These are phyloP conservation scores for Alcedo quadribrachys DNA, from an alignment of 2,797 vertebrate genomes.

Conservation along the genomic window DNA sequence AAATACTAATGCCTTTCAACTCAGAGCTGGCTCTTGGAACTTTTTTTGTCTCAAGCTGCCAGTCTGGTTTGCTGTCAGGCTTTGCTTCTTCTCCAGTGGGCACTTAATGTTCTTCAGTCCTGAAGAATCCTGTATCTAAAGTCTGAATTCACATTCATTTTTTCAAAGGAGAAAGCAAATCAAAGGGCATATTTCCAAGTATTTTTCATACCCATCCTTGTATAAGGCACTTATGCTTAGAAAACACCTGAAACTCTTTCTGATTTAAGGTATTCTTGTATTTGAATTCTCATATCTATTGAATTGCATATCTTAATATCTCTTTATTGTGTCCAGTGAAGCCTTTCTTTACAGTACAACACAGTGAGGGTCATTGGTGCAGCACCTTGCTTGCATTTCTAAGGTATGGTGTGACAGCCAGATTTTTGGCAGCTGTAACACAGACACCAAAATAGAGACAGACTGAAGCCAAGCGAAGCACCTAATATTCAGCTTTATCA, in stretches of 20 bases:
- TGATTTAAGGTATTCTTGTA: background rate
- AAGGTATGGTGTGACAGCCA: background rate
- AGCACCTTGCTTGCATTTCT: background rate
- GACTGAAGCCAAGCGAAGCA: conserved; percentile 22
- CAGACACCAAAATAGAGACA: background rate
- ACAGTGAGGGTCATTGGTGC: background rate
- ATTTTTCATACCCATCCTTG: background rate
- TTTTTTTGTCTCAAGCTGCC: background rate
- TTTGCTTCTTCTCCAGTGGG: background rate
- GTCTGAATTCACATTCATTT: background rate
- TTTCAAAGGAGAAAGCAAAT: background rate
- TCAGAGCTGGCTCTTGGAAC: background rate
- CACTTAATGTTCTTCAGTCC: background rate
- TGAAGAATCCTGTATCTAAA: background rate
- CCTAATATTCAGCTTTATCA: conserved; percentile 6
- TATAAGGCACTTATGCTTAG: background rate
- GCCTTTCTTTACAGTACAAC: background rate
- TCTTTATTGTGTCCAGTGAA: background rate
- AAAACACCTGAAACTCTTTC: background rate
- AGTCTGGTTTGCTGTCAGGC: background rate
- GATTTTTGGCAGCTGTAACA: background rate
- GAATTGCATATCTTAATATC: background rate
- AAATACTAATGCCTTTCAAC: background rate
- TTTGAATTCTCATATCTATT: background rate
- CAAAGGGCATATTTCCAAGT: background rate